Percentiles rank a stretch among this genome's conserved stretches.
phyloP scores from a whole-genome alignment of 1,140 invertebrate species.

The Habropoda laboriosa region DNA sequence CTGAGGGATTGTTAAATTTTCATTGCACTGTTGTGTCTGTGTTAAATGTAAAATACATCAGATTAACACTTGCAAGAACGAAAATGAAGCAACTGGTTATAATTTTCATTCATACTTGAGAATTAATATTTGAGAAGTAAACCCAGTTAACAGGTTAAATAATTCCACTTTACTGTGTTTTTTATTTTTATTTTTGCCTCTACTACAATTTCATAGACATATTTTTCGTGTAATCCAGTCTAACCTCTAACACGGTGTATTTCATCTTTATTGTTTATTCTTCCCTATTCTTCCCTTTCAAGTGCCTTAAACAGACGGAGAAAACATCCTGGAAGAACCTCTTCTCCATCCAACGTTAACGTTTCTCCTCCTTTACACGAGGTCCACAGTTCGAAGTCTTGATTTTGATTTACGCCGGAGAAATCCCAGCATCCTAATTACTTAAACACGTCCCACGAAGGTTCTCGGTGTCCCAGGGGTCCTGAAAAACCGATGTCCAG shows the following conservation, averaged over 20 bases:
- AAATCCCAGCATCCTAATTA: neutral
- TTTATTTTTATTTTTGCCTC: neutral
- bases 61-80: too few relatives aligned
- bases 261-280: neutral
- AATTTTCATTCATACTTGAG: too few relatives aligned
- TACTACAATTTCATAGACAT: too few relatives aligned
- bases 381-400: neutral
- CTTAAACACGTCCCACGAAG: neutral
- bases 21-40: too few relatives aligned
- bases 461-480: neutral
- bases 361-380: neutral
- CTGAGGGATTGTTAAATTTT: too few relatives aligned
- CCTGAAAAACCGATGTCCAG: too few relatives aligned
- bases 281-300: neutral
- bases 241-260: too few relatives aligned
- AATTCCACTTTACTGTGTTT: neutral
- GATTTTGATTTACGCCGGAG: slow-evolving; percentile 12
- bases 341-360: neutral
- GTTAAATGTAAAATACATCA: too few relatives aligned
- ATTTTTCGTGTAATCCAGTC: too few relatives aligned
- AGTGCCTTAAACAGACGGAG: neutral
- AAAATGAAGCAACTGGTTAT: too few relatives aligned
- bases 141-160: too few relatives aligned
- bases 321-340: neutral
- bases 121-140: too few relatives aligned